These are phyloP conservation scores for Troides helena DNA, from an alignment of 2,888 invertebrate genomes.

Conservation along the genomic window DNA sequence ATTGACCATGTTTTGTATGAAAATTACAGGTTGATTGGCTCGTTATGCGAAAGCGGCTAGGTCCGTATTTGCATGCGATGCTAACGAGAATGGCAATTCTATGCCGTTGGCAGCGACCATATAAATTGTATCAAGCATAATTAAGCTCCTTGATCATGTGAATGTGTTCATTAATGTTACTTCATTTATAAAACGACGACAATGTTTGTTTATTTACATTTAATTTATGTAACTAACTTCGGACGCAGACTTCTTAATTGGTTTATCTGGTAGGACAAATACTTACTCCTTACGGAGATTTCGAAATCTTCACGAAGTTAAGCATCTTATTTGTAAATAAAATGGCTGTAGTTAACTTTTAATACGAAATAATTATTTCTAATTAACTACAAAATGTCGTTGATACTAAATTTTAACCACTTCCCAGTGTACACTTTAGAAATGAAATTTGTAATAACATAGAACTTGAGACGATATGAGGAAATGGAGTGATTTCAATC, in stretches of 20 bases:
- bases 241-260: background rate
- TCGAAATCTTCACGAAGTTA: background rate
- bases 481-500: too few relatives aligned
- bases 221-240: conserved; percentile 2
- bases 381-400: background rate
- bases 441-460: too few relatives aligned
- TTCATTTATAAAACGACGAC: conserved; percentile 22
- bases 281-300: background rate
- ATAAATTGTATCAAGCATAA: conserved; percentile 30
- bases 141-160: conserved; percentile 29
- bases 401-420: too few relatives aligned
- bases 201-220: conserved; percentile 14
- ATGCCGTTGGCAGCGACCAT: conserved; percentile 20
- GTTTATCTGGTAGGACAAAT: background rate
- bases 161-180: conserved; percentile 27
- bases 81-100: conserved; percentile 29
- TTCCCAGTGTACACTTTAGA: too few relatives aligned
- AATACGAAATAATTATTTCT: background rate
- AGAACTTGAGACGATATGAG: too few relatives aligned
- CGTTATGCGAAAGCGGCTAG: conserved; percentile 25
- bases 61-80: conserved; percentile 28
- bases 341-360: background rate
- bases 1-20: conserved; percentile 24
- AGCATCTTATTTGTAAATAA: background rate
- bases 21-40: conserved; percentile 29